These are phyloP conservation scores for Drosophila ochracea DNA, from an alignment of 2,888 invertebrate genomes.

Conservation along the genomic window DNA sequence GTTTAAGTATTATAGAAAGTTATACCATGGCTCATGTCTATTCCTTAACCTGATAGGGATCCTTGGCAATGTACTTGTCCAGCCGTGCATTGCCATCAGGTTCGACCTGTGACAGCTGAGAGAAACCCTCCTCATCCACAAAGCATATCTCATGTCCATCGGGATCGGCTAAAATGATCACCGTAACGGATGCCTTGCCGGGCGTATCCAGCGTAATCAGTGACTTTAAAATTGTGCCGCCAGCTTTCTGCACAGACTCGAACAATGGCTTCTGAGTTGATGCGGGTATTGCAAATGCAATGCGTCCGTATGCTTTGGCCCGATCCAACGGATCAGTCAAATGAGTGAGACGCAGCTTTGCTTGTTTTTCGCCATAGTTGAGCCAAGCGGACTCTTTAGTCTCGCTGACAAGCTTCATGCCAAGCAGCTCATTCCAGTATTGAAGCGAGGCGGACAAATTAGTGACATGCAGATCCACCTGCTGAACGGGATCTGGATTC, in stretches of 20 bases:
- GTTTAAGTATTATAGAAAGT: background rate
- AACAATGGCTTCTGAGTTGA: constrained; percentile 92
- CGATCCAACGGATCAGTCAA: constrained; percentile 88
- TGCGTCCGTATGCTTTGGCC: constrained; percentile 96
- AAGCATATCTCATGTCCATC: constrained; percentile 99
- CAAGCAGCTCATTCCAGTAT: constrained; percentile 94
- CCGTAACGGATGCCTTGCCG: constrained; percentile 97
- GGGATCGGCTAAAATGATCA: constrained; percentile 98
- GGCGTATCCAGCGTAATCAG: constrained; percentile 97
- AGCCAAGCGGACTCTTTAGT: constrained; percentile 88
- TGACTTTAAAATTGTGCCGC: constrained; percentile 93
- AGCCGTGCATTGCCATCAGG: constrained; percentile 92
- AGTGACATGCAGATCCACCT: constrained; percentile 92
- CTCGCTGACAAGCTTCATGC: constrained; percentile 90
- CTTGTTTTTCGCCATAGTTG: constrained; percentile 90
- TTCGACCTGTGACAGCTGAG: constrained; percentile 94
- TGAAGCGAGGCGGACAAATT: constrained; percentile 90
- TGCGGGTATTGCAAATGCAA: constrained; percentile 96
- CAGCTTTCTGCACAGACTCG: constrained; percentile 89
- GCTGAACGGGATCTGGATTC: constrained; percentile 91
- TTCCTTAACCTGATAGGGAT: constrained; percentile 84
- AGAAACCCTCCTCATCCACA: constrained; percentile 98
- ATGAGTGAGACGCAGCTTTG: constrained; percentile 89
- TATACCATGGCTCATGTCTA: background rate
- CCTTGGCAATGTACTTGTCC: constrained; percentile 89